Percentiles rank a stretch among this genome's conserved stretches.
These are phyloP conservation scores for Porites lobata DNA, from an alignment of 92 coral and sea anemone species.

Conservation along the genomic window DNA sequence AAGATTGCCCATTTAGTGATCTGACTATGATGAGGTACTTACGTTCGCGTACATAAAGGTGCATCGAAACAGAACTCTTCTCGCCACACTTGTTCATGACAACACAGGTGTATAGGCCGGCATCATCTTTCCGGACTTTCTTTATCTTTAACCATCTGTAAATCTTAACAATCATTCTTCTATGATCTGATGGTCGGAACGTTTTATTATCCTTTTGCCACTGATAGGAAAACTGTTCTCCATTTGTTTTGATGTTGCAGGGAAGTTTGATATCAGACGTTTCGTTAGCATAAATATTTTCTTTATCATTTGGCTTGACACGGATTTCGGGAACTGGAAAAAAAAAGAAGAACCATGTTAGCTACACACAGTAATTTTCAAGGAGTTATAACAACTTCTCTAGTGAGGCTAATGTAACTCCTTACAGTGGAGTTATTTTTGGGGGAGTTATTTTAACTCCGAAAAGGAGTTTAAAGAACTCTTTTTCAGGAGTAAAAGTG, in stretches of 20 bases:
- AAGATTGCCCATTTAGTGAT: too few relatives aligned
- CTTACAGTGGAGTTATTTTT: too few relatives aligned
- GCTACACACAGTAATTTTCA: too few relatives aligned
- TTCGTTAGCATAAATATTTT: neutral
- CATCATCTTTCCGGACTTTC: constrained; percentile 55
- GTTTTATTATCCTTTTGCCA: constrained; percentile 79
- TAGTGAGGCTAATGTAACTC: too few relatives aligned
- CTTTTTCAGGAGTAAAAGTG: too few relatives aligned
- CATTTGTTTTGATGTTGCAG: constrained; percentile 43
- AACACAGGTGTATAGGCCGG: constrained; percentile 81
- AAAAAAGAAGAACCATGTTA: neutral
- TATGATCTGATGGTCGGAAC: constrained; percentile 41
- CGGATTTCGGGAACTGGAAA: constrained; percentile 31
- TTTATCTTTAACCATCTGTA: constrained; percentile 80
- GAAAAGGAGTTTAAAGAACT: too few relatives aligned
- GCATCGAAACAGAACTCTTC: constrained; percentile 24
- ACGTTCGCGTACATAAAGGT: constrained; percentile 66
- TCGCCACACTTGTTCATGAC: constrained; percentile 74
- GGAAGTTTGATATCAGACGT: constrained; percentile 40
- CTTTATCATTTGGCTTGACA: neutral
- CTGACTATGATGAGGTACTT: neutral
- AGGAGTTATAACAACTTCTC: too few relatives aligned
- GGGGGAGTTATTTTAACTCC: too few relatives aligned
- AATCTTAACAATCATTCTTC: constrained; percentile 64
- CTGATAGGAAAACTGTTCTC: neutral